Evolutionary conservation across 23 tunicate species (phyloP).

Genomic region (Phallusia fumigata): DNA sequence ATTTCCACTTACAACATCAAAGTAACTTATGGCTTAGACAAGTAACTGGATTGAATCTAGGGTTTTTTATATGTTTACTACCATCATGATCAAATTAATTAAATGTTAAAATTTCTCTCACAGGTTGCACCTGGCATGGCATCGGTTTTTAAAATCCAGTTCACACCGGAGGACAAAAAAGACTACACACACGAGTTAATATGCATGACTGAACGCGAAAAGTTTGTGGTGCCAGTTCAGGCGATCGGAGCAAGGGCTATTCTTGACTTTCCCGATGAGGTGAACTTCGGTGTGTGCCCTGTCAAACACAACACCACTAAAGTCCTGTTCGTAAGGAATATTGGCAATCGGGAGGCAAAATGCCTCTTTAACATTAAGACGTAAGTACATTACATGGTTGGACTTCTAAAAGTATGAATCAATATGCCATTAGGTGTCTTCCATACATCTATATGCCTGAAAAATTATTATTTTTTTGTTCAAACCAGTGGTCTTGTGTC

Average conservation of each 20-base stretch:
- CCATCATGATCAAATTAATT: too few relatives aligned
- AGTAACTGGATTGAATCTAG: too few relatives aligned
- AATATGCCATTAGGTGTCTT: too few relatives aligned
- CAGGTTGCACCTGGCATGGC: constrained; percentile 99
- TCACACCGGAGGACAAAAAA: constrained; percentile 92
- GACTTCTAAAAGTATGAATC: neutral
- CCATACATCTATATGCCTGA: too few relatives aligned
- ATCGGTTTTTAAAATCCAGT: constrained; percentile 71
- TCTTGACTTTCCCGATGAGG: constrained; percentile 91
- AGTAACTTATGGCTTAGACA: too few relatives aligned
- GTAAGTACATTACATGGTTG: constrained; percentile 26
- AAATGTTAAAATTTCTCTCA: too few relatives aligned
- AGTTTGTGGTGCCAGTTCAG: constrained; percentile 80
- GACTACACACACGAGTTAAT: constrained; percentile 92
- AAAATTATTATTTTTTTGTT: too few relatives aligned
- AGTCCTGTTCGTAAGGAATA: constrained; percentile 87
- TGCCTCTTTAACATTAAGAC: constrained; percentile 55
- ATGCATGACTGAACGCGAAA: constrained; percentile 97
- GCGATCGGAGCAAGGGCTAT: constrained; percentile 92
- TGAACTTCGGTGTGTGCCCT: constrained; percentile 81
- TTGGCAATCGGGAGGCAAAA: constrained; percentile 87
- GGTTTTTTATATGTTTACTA: too few relatives aligned
- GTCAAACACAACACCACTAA: constrained; percentile 75
- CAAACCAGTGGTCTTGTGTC: too few relatives aligned
- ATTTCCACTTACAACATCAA: too few relatives aligned